phyloP scores from a whole-genome alignment of 2,888 invertebrate species.

The Alsophila aescularia region DNA sequence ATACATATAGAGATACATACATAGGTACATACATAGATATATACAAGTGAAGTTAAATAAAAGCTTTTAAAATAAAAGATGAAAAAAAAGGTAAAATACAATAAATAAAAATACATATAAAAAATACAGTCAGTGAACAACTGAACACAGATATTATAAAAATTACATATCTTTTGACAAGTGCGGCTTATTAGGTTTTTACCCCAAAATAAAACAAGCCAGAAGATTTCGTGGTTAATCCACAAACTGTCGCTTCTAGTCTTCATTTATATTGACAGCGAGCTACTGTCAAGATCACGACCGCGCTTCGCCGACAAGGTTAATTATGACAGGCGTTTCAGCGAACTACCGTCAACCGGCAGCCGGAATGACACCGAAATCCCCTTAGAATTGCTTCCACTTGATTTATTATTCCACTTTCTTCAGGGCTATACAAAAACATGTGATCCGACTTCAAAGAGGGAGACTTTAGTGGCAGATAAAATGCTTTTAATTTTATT shows the following conservation, averaged over 20 bases:
- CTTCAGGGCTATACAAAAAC: constrained; percentile 39
- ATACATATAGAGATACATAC: no score
- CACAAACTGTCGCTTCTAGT: constrained; percentile 39
- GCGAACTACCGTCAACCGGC: constrained; percentile 41
- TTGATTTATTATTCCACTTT: constrained; percentile 52
- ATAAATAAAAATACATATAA: no score
- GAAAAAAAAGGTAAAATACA: no score
- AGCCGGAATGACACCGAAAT: constrained; percentile 38
- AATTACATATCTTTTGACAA: no score
- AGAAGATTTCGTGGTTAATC: background rate
- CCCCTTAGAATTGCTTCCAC: constrained; percentile 42
- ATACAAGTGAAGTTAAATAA: no score
- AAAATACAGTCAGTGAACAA: no score
- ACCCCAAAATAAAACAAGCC: background rate
- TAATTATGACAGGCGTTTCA: constrained; percentile 53
- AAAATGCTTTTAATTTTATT: constrained; percentile 7
- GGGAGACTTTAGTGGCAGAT: constrained; percentile 24
- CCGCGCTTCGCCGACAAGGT: constrained; percentile 60
- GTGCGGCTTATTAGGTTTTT: background rate
- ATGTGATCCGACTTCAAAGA: constrained; percentile 43
- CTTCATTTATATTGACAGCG: constrained; percentile 36
- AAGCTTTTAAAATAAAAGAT: no score
- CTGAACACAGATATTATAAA: no score
- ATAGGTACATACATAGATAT: no score
- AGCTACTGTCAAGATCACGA: constrained; percentile 65